These are phyloP conservation scores for Hystrix cristata DNA, from an alignment of 2,113 vertebrate species.

Conservation along the genomic window DNA sequence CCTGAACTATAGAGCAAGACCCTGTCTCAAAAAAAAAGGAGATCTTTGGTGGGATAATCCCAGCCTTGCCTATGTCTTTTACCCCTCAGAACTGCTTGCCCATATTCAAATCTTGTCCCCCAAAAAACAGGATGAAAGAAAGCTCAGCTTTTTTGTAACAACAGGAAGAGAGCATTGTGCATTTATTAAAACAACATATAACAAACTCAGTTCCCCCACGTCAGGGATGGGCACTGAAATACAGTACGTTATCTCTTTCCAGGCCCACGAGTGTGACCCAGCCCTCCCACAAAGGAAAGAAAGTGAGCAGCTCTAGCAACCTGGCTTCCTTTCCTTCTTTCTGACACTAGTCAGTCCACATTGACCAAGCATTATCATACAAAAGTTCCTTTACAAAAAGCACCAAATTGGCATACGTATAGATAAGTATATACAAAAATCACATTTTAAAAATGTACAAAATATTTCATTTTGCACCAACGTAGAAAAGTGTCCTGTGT, in stretches of 20 bases:
- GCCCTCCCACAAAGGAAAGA: background rate
- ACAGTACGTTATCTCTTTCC: slow-evolving; percentile 40
- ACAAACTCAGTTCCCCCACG: slow-evolving; percentile 55
- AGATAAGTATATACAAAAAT: slow-evolving; percentile 89
- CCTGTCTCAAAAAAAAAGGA: no score
- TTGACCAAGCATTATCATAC: slow-evolving; percentile 73
- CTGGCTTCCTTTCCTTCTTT: slow-evolving; percentile 30
- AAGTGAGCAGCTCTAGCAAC: background rate
- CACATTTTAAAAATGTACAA: slow-evolving; percentile 87
- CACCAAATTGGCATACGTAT: slow-evolving; percentile 84
- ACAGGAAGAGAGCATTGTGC: slow-evolving; percentile 73
- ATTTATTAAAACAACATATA: slow-evolving; percentile 82
- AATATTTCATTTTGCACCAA: slow-evolving; percentile 87
- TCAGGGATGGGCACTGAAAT: background rate
- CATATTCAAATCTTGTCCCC: background rate
- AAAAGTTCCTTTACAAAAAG: slow-evolving; percentile 86
- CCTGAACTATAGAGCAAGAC: no score
- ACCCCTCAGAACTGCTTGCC: background rate
- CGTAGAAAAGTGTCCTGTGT: slow-evolving; percentile 86
- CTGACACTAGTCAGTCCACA: slow-evolving; percentile 22
- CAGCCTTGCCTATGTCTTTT: background rate
- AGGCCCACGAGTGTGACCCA: background rate
- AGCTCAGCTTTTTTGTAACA: slow-evolving; percentile 11
- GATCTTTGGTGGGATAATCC: background rate
- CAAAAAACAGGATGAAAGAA: slow-evolving; percentile 39